Percentiles rank a stretch among this genome's conserved stretches.
Evolutionary conservation across 2,888 invertebrate genomes (phyloP).

Genomic region (Amblyjoppa fuscipennis): DNA sequence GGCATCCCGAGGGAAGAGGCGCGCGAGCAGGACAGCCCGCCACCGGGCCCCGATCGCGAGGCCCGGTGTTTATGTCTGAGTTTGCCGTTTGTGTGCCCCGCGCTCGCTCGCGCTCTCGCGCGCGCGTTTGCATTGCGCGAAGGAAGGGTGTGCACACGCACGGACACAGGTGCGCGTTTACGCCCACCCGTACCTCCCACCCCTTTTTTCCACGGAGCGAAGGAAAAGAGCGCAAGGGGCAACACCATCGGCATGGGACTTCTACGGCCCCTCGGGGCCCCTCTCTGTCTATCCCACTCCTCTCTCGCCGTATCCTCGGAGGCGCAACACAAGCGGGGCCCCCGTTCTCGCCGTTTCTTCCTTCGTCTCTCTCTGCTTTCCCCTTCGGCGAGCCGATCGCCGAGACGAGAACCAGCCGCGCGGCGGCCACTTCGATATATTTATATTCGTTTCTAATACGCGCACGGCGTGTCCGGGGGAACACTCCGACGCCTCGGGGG

Average conservation of each 20-base stretch:
- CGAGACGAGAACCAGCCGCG: constrained; percentile 43
- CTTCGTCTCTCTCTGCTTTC: constrained; percentile 49
- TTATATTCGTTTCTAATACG: constrained; percentile 83
- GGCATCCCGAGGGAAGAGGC: constrained; percentile 47
- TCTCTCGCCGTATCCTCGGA: background rate
- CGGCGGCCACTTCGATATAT: constrained; percentile 76
- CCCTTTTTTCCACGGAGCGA: constrained; percentile 30
- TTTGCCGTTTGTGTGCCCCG: constrained; percentile 24
- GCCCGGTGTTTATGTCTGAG: constrained; percentile 50
- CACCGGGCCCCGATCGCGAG: constrained; percentile 43
- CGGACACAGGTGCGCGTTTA: constrained; percentile 67
- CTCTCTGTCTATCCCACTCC: background rate
- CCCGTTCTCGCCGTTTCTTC: constrained; percentile 51
- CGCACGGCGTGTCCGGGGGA: constrained; percentile 72
- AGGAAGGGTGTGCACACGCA: constrained; percentile 62
- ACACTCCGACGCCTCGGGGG: constrained; percentile 62
- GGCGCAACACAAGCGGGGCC: background rate
- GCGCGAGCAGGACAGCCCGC: constrained; percentile 63
- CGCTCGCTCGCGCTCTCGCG: background rate
- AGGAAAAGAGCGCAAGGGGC: constrained; percentile 28
- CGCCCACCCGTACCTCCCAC: constrained; percentile 67
- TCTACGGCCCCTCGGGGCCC: constrained; percentile 23
- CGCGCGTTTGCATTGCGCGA: constrained; percentile 45
- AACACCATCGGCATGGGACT: constrained; percentile 37
- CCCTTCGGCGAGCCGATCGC: constrained; percentile 51